A percentile compares a stretch with the other conserved stretches of the same genome.
phyloP scores from a whole-genome alignment of 1,140 invertebrate species.

The Holcopasites calliopsidis region DNA sequence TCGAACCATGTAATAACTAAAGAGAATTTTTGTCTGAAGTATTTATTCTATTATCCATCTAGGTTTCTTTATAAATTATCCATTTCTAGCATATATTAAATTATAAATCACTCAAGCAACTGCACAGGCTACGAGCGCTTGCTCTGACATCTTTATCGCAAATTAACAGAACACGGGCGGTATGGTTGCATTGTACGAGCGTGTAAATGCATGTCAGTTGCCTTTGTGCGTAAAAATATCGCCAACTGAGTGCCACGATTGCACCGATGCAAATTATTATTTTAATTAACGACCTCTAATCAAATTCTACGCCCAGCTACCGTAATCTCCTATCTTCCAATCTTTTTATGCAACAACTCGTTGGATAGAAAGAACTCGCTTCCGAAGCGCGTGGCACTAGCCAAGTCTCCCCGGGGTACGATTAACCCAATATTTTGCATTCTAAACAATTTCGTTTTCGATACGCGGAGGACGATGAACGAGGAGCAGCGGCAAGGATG shows the following conservation, averaged over 20 bases:
- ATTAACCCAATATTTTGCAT: background rate
- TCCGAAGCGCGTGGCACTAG: background rate
- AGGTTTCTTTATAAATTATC: no score
- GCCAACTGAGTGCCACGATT: background rate
- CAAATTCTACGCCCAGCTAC: background rate
- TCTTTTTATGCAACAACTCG: no score
- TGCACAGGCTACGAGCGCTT: constrained; percentile 10
- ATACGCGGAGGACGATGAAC: constrained; percentile 12
- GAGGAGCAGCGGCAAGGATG: background rate
- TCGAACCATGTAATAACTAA: no score
- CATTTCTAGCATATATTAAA: background rate
- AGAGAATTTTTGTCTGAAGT: no score
- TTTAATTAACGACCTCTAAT: background rate
- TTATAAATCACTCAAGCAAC: constrained; percentile 5
- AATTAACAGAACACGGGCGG: constrained; percentile 7
- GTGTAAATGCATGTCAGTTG: background rate
- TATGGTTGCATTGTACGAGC: background rate
- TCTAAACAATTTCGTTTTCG: constrained; percentile 5
- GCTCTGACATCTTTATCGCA: constrained; percentile 17
- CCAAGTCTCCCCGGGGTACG: no score
- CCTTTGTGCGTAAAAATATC: background rate
- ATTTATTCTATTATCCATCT: no score
- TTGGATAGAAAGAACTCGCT: background rate
- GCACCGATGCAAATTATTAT: background rate
- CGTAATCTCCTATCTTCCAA: no score